These are phyloP conservation scores for Amblyopsis hoosieri DNA, from an alignment of 2,797 vertebrate species.

Conservation along the genomic window DNA sequence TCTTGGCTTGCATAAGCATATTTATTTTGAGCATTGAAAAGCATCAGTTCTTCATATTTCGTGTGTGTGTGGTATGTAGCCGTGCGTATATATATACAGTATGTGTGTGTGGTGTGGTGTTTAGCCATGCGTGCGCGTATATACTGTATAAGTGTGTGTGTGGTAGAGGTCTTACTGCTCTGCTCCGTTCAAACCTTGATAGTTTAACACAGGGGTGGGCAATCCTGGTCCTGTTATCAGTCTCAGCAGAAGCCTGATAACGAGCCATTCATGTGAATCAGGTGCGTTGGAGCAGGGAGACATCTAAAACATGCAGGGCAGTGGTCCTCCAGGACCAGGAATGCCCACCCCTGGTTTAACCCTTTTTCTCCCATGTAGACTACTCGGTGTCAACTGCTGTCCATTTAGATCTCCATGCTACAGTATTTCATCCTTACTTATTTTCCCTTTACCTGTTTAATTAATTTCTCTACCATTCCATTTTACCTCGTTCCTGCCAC, in stretches of 20 bases:
- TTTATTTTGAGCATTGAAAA: background rate
- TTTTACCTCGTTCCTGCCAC: background rate
- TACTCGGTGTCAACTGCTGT: no score
- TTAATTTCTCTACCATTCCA: background rate
- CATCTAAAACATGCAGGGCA: no score
- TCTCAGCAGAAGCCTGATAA: no score
- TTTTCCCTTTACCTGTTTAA: background rate
- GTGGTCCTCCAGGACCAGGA: no score
- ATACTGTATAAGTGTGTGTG: slow-evolving; percentile 8
- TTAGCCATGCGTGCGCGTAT: background rate
- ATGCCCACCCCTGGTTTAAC: background rate
- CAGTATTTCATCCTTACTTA: background rate
- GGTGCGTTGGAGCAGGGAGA: no score
- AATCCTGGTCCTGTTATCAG: no score
- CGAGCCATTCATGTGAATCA: no score
- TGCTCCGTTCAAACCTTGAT: background rate
- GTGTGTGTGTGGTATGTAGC: slow-evolving; percentile 23
- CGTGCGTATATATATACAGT: background rate
- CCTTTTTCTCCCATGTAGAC: background rate
- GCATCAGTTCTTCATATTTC: slow-evolving; percentile 23
- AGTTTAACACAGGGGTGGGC: no score
- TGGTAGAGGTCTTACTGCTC: slow-evolving; percentile 8
- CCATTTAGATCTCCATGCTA: background rate
- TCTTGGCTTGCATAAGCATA: slow-evolving; percentile 14
- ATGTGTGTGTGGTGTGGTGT: background rate